Base-by-base conservation (phyloP, 2,888 invertebrate species). In the Eulithis prunata region DNA sequence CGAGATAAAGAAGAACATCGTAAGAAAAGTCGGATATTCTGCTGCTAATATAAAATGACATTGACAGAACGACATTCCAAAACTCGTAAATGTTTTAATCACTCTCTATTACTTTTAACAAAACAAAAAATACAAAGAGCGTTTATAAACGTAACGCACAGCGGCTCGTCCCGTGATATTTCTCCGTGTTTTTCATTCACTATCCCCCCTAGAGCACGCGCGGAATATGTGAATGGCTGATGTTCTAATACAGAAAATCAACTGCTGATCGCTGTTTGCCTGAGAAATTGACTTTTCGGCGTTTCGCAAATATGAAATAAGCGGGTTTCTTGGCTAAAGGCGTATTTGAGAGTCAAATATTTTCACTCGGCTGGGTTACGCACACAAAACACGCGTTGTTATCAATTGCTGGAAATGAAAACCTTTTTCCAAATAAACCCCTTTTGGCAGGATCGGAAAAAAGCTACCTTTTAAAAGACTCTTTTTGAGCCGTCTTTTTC, bases 191-290 rank as follows among this genome's bases (percentile, higher is more conserved):
- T 80, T 61, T 43, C 55, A 45, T 10, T 12, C 62, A 64, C 77
- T 78, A 74, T 74, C 76, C 77, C 71, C 21, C 68, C 70, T 57
- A 78, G 75, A 76, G 72, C 78, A 71, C 75, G 76, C 77, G 76
- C 79, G 77, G 86, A 86, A 86, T 86, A 85, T 87, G 81, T 86
- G 85, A 85, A 83, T 79, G 80, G 76, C 76, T 82, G 82, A 83
- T 86, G 77, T 72, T 79, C 85, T 89, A 88, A 89, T 89, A 85
- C 81, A 84, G 88, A 89, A 90, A 89, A 90, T 88, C 89, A 89
- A 90, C 89, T 85, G 75, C 77, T 83, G 87, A 88, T 87, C 82
- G 86, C 75, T 84, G 81, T 83, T 86, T 84, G 82, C 77, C 75
- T 73, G 72, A 75, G 76, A 75, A 81, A 80, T 83, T 80, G 80